A percentile compares a stretch with the other conserved stretches of the same genome.
Evolutionary conservation across 1,140 invertebrate species (phyloP).

Genomic region (Ganaspis sp.): DNA sequence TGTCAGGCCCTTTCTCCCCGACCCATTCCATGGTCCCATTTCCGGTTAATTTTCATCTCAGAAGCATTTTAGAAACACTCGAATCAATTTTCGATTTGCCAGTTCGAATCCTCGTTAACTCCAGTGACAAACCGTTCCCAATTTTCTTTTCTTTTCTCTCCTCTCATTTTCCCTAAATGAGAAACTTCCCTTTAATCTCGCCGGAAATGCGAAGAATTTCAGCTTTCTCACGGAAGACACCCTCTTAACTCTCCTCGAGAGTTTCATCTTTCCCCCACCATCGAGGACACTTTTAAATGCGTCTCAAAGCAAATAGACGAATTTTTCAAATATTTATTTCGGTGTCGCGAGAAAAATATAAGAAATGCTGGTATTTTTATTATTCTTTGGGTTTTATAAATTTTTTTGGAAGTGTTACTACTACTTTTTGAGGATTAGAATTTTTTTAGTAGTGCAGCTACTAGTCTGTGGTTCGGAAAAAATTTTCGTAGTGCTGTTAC

Average conservation of each 20-base stretch:
- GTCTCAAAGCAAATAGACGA: no score
- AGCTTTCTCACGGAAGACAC: slow-evolving; percentile 11
- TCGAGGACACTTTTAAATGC: background rate
- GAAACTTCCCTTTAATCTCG: slow-evolving; percentile 32
- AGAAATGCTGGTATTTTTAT: no score
- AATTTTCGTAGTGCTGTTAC: no score
- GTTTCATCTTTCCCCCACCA: background rate
- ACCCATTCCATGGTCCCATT: background rate
- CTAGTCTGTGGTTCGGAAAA: no score
- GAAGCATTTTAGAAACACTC: background rate
- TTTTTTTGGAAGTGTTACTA: no score
- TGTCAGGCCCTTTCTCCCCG: background rate
- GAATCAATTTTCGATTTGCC: slow-evolving; percentile 3
- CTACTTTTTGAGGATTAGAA: no score
- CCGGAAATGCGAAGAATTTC: slow-evolving; percentile 43
- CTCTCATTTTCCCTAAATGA: background rate
- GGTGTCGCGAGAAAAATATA: no score
- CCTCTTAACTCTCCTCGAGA: slow-evolving; percentile 26
- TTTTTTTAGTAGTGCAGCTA: no score
- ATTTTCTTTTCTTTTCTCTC: background rate
- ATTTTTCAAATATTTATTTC: no score
- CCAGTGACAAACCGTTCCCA: background rate
- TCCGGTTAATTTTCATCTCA: background rate
- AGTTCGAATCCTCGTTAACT: background rate
- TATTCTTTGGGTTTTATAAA: no score